Evolutionary conservation across 1,140 invertebrate species (phyloP).

Genomic region (Temnothorax longispinosus): DNA sequence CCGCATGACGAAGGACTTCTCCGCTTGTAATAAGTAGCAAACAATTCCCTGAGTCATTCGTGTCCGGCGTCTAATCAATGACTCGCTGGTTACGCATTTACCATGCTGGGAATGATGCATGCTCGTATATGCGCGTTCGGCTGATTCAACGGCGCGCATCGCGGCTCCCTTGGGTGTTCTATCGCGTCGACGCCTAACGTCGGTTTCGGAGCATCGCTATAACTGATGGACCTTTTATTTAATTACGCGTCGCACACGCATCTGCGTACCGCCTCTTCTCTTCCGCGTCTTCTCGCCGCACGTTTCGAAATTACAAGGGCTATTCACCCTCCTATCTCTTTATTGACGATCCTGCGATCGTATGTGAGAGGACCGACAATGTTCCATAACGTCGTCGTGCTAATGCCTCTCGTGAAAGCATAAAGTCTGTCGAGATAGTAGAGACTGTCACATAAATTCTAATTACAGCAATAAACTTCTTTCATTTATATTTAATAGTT

Average conservation of each 20-base stretch:
- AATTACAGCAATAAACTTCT: not conserved
- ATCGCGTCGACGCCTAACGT: conserved; percentile 68
- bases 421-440: not conserved
- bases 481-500: not conserved
- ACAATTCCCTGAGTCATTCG: conserved; percentile 66
- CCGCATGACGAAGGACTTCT: conserved; percentile 31
- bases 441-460: not conserved
- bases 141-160: conserved; percentile 33
- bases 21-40: conserved; percentile 74
- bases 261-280: conserved; percentile 63
- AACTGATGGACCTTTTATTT: conserved; percentile 78
- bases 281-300: conserved; percentile 19
- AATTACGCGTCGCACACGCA: conserved; percentile 71
- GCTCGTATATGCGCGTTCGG: not conserved
- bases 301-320: conserved; percentile 55
- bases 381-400: not conserved
- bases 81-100: conserved; percentile 69
- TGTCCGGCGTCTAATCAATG: conserved; percentile 72
- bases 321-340: conserved; percentile 57
- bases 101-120: conserved; percentile 71
- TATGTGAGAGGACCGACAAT: conserved; percentile 52
- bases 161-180: conserved; percentile 45
- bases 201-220: conserved; percentile 70
- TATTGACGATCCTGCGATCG: conserved; percentile 42
- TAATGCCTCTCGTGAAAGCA: not conserved